Percentiles rank a stretch among this genome's conserved stretches.
Evolutionary conservation across 2,888 invertebrate genomes (phyloP).

Genomic region (Acholoe squamosa): DNA sequence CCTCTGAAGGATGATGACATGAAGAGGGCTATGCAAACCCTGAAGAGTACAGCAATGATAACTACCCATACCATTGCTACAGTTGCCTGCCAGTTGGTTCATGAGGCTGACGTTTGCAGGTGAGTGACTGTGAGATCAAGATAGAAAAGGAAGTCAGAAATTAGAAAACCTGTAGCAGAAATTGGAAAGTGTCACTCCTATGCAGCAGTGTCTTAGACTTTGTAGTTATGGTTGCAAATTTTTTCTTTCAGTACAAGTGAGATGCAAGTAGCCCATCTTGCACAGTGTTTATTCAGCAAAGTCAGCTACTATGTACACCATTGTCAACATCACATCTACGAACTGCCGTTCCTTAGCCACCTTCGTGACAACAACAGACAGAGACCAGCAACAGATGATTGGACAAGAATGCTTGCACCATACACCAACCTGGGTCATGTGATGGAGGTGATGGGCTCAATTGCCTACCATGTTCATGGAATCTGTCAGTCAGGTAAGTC

Average conservation of each 20-base stretch:
- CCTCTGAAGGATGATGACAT: not conserved
- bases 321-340: not conserved
- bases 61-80: not conserved
- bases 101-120: not conserved
- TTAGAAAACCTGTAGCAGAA: not conserved
- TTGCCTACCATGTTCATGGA: not conserved
- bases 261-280: not conserved
- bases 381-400: not conserved
- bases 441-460: not conserved
- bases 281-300: not conserved
- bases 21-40: not conserved
- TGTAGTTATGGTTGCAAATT: not conserved
- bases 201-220: not conserved
- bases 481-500: constrained; percentile 18
- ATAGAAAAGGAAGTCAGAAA: not conserved
- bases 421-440: not conserved
- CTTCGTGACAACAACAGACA: not conserved
- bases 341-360: not conserved
- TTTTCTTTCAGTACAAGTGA: not conserved
- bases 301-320: not conserved
- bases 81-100: not conserved
- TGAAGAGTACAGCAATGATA: not conserved
- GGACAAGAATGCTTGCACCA: not conserved
- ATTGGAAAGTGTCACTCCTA: not conserved
- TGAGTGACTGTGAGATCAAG: not conserved